Conservation (phyloP, 1,140 invertebrate species). For the Vanessa tameamea region DNA sequence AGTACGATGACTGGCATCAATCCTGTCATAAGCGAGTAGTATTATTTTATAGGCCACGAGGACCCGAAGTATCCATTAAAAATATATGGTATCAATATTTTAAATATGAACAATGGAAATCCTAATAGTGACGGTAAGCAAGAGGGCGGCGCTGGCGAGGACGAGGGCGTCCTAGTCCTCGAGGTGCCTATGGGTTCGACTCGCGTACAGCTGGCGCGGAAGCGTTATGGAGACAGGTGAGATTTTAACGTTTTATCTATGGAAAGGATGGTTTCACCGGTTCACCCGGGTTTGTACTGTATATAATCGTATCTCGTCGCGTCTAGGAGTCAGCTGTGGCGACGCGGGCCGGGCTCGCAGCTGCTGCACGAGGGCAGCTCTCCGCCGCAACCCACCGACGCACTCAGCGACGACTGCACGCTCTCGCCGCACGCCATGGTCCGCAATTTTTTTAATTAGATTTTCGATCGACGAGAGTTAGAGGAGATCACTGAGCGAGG, state of each 20-base stretch:
- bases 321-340: slow-evolving; percentile 93
- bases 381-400: slow-evolving; percentile 80
- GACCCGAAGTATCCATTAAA: not conserved
- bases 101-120: not conserved
- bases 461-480: no score
- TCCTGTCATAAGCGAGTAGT: no score
- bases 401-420: slow-evolving; percentile 70
- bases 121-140: slow-evolving; percentile 36
- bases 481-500: no score
- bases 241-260: not conserved
- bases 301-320: not conserved
- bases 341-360: slow-evolving; percentile 93
- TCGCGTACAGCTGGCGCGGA: slow-evolving; percentile 88
- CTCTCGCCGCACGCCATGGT: slow-evolving; percentile 72
- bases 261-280: not conserved
- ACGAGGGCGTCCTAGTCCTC: slow-evolving; percentile 84
- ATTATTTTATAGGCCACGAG: no score
- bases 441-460: not conserved
- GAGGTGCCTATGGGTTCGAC: slow-evolving; percentile 87
- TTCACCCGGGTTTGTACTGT: not conserved
- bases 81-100: not conserved
- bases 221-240: slow-evolving; percentile 89
- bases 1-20: no score
- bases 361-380: slow-evolving; percentile 96
- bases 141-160: slow-evolving; percentile 17